Conservation (phyloP, 2,888 invertebrate species). For the Luffia ferchaultella region DNA sequence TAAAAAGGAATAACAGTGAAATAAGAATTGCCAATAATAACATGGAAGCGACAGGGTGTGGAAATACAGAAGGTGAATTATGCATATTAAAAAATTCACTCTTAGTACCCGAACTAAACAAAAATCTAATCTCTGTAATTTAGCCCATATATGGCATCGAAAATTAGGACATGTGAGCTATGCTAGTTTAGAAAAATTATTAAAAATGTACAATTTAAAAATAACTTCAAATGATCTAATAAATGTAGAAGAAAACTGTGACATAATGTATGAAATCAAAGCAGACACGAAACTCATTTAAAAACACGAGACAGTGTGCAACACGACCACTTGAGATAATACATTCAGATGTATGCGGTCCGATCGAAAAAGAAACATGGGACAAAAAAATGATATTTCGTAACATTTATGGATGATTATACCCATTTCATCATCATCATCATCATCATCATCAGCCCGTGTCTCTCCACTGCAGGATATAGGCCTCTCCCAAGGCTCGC, state of each 20-base stretch:
- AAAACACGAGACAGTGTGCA: slow-evolving; percentile 5
- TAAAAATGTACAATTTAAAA: not conserved
- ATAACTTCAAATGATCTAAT: not conserved
- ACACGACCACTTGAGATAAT: slow-evolving; percentile 6
- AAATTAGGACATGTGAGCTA: no score
- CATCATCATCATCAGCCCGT: no score
- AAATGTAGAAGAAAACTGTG: not conserved
- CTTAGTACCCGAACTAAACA: not conserved
- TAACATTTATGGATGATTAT: slow-evolving; percentile 21
- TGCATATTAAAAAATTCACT: not conserved
- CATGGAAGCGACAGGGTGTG: not conserved
- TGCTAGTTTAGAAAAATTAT: no score
- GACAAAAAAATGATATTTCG: slow-evolving; percentile 18
- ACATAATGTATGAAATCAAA: slow-evolving; percentile 4
- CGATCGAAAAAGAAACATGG: slow-evolving; percentile 2
- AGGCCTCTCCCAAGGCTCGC: no score
- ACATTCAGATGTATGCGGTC: slow-evolving; percentile 11
- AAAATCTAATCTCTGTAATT: not conserved
- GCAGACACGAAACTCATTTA: slow-evolving; percentile 8
- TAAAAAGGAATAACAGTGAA: no score
- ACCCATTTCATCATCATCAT: no score
- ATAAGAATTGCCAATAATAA: not conserved
- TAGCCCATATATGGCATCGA: not conserved
- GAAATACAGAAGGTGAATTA: not conserved
- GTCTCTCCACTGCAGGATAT: no score